These are phyloP conservation scores for Atta cephalotes DNA, from an alignment of 1,140 invertebrate genomes.

Conservation along the genomic window DNA sequence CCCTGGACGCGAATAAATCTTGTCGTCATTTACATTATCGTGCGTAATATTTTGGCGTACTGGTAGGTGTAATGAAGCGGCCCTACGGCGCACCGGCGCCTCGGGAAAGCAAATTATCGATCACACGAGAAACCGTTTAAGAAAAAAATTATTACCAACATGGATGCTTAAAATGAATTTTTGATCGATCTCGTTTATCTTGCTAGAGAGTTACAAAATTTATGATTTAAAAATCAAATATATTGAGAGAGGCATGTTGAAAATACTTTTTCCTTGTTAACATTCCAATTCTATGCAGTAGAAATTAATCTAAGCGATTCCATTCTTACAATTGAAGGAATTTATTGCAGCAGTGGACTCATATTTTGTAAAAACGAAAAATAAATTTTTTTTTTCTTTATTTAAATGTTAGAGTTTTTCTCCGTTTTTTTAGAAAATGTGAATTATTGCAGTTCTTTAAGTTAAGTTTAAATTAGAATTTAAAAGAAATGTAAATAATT, in stretches of 20 bases:
- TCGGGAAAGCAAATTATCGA: constrained; percentile 29
- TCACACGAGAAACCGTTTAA: neutral
- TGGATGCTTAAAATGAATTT: constrained; percentile 4
- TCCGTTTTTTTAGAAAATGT: too few species aligned
- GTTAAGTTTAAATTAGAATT: too few species aligned
- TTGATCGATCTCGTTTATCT: neutral
- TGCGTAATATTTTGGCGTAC: constrained; percentile 53
- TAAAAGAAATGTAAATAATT: neutral
- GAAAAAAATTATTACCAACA: neutral
- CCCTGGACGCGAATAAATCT: constrained; percentile 47
- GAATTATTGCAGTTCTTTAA: too few species aligned
- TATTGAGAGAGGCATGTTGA: neutral
- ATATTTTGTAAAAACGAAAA: too few species aligned
- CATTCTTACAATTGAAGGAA: neutral
- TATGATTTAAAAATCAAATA: neutral
- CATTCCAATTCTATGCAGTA: neutral
- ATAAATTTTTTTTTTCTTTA: too few species aligned
- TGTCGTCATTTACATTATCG: constrained; percentile 55
- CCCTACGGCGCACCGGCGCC: neutral
- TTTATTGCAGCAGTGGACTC: too few species aligned
- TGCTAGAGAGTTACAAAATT: neutral
- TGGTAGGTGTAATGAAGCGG: constrained; percentile 11
- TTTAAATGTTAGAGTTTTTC: too few species aligned
- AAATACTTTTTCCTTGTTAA: neutral
- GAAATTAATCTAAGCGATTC: neutral